Conservation (phyloP, 1,140 invertebrate species). For the Scaptomyza hsui region DNA sequence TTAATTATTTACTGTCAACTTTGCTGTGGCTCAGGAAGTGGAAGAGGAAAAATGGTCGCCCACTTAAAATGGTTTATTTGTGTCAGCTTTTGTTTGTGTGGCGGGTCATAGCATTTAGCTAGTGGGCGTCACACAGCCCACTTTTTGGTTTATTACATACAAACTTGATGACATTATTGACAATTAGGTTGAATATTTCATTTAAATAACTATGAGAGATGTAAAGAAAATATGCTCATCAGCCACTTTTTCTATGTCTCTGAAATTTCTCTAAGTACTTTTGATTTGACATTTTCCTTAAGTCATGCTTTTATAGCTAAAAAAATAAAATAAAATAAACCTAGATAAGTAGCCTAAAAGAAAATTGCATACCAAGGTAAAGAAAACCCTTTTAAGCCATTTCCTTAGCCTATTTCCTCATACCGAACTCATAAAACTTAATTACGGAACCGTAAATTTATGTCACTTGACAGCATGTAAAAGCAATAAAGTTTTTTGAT, state of each 20-base stretch:
- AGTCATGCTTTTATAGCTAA: not conserved
- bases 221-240: not conserved
- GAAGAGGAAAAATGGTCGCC: slow-evolving; percentile 8
- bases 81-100: slow-evolving; percentile 6
- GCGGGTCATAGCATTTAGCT: not conserved
- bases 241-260: too few species aligned
- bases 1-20: slow-evolving; percentile 53
- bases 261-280: too few species aligned
- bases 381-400: not conserved
- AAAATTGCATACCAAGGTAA: not conserved
- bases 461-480: slow-evolving; percentile 54
- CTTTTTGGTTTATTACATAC: not conserved
- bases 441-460: slow-evolving; percentile 64
- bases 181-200: too few species aligned
- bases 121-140: slow-evolving; percentile 11
- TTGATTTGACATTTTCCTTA: too few species aligned
- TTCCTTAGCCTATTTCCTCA: not conserved
- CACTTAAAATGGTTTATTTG: slow-evolving; percentile 19
- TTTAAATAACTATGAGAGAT: too few species aligned
- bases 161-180: too few species aligned
- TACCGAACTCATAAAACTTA: slow-evolving; percentile 46
- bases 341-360: too few species aligned
- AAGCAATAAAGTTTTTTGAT: slow-evolving; percentile 61
- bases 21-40: not conserved
- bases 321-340: too few species aligned